Conservation (phyloP, 2,113 vertebrate genomes). For the Hippocampus mohnikei region DNA sequence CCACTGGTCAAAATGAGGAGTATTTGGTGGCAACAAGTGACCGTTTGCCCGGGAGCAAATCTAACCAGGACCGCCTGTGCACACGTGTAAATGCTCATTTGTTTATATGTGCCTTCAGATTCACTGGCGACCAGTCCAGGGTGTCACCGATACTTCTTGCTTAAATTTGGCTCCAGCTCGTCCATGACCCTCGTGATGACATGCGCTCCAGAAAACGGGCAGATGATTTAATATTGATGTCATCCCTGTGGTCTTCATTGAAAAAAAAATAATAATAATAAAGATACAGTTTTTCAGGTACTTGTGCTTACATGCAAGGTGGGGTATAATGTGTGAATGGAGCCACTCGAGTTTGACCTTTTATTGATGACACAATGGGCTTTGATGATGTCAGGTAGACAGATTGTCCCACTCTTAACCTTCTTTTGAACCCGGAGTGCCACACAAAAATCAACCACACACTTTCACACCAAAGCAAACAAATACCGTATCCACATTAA, state of each 20-base stretch:
- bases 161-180: too few relatives aligned
- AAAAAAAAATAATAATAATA: neutral
- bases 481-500: constrained; percentile 40
- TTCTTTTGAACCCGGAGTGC: constrained; percentile 49
- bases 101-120: neutral
- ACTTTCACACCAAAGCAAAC: constrained; percentile 51
- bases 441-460: constrained; percentile 46
- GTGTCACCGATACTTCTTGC: too few relatives aligned
- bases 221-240: too few relatives aligned
- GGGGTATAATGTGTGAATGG: constrained; percentile 36
- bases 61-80: too few relatives aligned
- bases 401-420: constrained; percentile 56
- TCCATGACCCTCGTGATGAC: too few relatives aligned
- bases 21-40: too few relatives aligned
- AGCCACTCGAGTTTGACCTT: constrained; percentile 35
- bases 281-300: neutral
- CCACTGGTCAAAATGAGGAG: too few relatives aligned
- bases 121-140: neutral
- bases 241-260: neutral
- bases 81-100: too few relatives aligned
- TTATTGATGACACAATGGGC: constrained; percentile 43
- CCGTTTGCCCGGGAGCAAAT: too few relatives aligned
- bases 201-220: too few relatives aligned
- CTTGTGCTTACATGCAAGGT: constrained; percentile 20
- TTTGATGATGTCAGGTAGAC: constrained; percentile 63